Evolutionary conservation across 53 echinoderm and acorn worm genomes (phyloP).

Genomic region (Zoroaster sp.): DNA sequence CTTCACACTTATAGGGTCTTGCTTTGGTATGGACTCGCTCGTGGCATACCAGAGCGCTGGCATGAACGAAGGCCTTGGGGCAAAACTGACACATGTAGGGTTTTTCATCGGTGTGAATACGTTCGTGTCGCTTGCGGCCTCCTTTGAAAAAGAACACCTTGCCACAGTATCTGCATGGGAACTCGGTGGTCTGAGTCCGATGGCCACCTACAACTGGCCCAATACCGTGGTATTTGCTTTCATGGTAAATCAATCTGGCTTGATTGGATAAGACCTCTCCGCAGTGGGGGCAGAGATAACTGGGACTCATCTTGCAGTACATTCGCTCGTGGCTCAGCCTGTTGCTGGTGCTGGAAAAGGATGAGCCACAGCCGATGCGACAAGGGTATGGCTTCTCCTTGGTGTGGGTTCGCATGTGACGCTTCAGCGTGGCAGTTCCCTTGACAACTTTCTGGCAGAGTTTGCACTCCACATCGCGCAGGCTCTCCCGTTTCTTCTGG

Average conservation of each 20-base stretch:
- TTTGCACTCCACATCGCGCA: slow-evolving; percentile 15
- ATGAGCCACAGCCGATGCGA: slow-evolving; percentile 28
- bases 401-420: slow-evolving; percentile 54
- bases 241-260: slow-evolving; percentile 36
- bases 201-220: slow-evolving; percentile 35
- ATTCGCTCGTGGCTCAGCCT: slow-evolving; percentile 51
- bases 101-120: slow-evolving; percentile 42
- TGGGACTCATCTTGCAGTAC: slow-evolving; percentile 38
- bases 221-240: slow-evolving; percentile 45
- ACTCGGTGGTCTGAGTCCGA: slow-evolving; percentile 20
- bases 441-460: slow-evolving; percentile 42
- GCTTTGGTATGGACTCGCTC: slow-evolving; percentile 43
- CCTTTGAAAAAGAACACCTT: slow-evolving; percentile 53
- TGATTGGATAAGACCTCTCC: slow-evolving; percentile 45
- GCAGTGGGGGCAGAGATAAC: slow-evolving; percentile 34
- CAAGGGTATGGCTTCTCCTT: slow-evolving; percentile 52
- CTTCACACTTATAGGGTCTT: slow-evolving; percentile 17
- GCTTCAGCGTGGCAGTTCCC: slow-evolving; percentile 48
- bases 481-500: slow-evolving; percentile 48
- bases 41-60: slow-evolving; percentile 45
- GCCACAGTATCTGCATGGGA: slow-evolving; percentile 38
- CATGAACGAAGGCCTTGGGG: slow-evolving; percentile 53
- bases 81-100: slow-evolving; percentile 54
- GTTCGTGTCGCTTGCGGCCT: slow-evolving; percentile 45
- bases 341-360: slow-evolving; percentile 53